Conservation (phyloP, 2,888 invertebrate species). For the Acleris cristana region DNA sequence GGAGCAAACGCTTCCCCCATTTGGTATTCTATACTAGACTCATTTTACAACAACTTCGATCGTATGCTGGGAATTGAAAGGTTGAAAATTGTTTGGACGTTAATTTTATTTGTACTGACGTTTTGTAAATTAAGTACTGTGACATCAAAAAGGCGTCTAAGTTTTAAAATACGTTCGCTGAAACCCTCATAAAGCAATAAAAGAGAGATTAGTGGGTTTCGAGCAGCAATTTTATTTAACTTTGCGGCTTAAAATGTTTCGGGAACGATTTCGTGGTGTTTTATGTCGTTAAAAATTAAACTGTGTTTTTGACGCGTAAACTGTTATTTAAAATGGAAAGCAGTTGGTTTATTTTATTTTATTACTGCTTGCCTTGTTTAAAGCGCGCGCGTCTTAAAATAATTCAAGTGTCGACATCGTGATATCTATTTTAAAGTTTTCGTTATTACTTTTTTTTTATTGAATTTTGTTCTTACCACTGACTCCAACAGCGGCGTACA, state of each 20-base stretch:
- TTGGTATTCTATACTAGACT: conserved; percentile 14
- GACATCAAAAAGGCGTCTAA: conserved; percentile 38
- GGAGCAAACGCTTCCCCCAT: conserved; percentile 31
- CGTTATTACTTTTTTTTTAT: too few relatives aligned
- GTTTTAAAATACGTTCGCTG: conserved; percentile 34
- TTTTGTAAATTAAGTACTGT: conserved; percentile 32
- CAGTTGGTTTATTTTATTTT: too few relatives aligned
- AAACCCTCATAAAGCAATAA: conserved; percentile 34
- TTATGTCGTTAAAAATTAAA: background rate
- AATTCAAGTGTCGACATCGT: too few relatives aligned
- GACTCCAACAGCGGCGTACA: too few relatives aligned
- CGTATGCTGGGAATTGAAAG: background rate
- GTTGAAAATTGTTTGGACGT: background rate
- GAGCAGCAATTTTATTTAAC: conserved; percentile 27
- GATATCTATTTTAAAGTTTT: too few relatives aligned
- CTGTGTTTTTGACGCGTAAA: too few relatives aligned
- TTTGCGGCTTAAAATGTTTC: conserved; percentile 19
- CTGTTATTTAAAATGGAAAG: too few relatives aligned
- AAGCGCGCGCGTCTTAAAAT: too few relatives aligned
- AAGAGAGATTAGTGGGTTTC: conserved; percentile 33
- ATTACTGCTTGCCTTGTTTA: too few relatives aligned
- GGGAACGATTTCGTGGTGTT: too few relatives aligned
- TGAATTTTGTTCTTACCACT: too few relatives aligned
- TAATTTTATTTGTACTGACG: conserved; percentile 30
- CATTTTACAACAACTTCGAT: background rate